Conservation (phyloP, 2,888 invertebrate species). For the Trichopoda pennipes region DNA sequence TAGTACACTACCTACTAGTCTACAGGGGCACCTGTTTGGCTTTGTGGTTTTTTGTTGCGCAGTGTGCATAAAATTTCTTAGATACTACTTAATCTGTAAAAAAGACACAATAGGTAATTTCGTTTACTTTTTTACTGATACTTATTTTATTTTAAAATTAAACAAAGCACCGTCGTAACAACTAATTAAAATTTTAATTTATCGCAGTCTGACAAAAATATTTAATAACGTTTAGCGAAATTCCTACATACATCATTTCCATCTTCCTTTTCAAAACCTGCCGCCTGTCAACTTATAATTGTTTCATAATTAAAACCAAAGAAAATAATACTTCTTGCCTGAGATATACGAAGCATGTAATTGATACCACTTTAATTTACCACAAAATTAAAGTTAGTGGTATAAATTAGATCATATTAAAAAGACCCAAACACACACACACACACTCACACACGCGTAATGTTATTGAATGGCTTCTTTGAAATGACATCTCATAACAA, state of each 20-base stretch:
- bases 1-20: too few relatives aligned
- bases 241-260: neutral
- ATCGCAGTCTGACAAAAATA: too few relatives aligned
- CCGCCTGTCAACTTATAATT: neutral
- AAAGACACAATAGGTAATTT: too few relatives aligned
- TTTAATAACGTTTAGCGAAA: too few relatives aligned
- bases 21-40: too few relatives aligned
- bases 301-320: slow-evolving; percentile 4
- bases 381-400: slow-evolving; percentile 14
- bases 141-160: too few relatives aligned
- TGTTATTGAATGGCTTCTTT: slow-evolving; percentile 20
- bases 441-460: neutral
- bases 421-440: neutral
- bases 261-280: neutral
- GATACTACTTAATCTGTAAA: too few relatives aligned
- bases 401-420: neutral
- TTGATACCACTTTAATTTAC: neutral
- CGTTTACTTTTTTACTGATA: too few relatives aligned
- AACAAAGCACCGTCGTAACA: too few relatives aligned
- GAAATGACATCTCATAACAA: neutral
- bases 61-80: too few relatives aligned
- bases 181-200: too few relatives aligned
- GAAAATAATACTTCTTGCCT: neutral
- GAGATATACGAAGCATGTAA: neutral
- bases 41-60: too few relatives aligned